Evolutionary conservation across 2,797 vertebrate genomes (phyloP), one percentile per base, ranked within the genome.

Genomic region (Lacerta viridis): DNA sequence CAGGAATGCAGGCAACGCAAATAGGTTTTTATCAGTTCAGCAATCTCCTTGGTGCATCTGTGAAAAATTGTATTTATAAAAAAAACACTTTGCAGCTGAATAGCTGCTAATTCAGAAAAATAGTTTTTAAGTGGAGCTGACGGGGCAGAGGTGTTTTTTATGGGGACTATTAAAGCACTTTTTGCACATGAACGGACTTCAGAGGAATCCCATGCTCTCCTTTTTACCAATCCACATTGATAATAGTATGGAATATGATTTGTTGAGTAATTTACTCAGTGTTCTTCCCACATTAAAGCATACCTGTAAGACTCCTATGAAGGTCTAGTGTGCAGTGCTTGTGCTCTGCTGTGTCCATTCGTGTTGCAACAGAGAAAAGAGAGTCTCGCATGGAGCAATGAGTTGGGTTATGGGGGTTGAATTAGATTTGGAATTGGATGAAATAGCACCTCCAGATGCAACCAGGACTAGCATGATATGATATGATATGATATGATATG

Each of bases 1-100:
- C 90, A 85, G 85, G 90, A 94, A 87, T 88, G 83, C 39, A 87
- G 91, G 46, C 80, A 85, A 89, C 90, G 27, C 80, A 86, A 91
- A 76, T 61, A 87, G 66, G 5, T 91, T 83, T 92, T 92, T 90
- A 85, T 79, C 10, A 72, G 23, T 89, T 88, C 87, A 90, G 87
- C 43, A 27, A 85, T 78, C 55, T 92, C 78, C 39, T 66, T 69
- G 0, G 2, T 90, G 4, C 7, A 7, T 77, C n/a, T 33, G 41
- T 89, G 9, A 7, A 86, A 87, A 90, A 13, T 88, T 91, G 55
- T 88, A 90, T 43, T 71, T 93, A 39, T 84, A 84, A 92, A 91
- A 39, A 77, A 68, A 88, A 80, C 89, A 61, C 83, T 90, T 94
- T 92, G 89, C 82, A 80, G 87, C 75, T 82, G 87, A 83, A 41